phyloP scores from a whole-genome alignment of 92 coral and sea anemone genomes.

The Montipora capitata region DNA sequence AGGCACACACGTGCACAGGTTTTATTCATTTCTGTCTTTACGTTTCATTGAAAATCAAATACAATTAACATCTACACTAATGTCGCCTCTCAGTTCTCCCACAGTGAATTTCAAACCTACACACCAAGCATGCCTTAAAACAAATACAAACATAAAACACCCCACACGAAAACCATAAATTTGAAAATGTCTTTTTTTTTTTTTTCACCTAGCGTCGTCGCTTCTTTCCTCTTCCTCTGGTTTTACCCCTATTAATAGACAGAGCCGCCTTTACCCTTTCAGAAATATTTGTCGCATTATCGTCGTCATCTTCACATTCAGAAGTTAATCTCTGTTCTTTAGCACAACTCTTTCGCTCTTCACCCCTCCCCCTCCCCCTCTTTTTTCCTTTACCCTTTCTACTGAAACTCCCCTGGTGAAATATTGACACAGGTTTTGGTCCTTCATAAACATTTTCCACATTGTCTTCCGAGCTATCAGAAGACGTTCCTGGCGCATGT shows the following conservation, averaged over 20 bases:
- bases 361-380: constrained; percentile 30
- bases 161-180: neutral
- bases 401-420: constrained; percentile 23
- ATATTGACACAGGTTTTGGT: constrained; percentile 34
- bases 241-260: constrained; percentile 19
- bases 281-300: neutral
- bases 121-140: too few relatives aligned
- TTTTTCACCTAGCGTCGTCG: neutral
- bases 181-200: too few relatives aligned
- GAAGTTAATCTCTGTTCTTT: neutral
- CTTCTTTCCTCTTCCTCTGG: constrained; percentile 27
- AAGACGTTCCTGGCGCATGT: neutral
- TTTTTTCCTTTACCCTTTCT: constrained; percentile 36
- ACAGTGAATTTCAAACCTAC: too few relatives aligned
- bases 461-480: constrained; percentile 16
- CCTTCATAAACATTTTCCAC: neutral
- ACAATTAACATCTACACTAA: too few relatives aligned
- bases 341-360: neutral
- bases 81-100: too few relatives aligned
- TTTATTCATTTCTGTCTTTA: too few relatives aligned
- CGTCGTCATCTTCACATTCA: constrained; percentile 4
- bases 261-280: constrained; percentile 2
- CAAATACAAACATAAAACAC: too few relatives aligned
- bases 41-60: too few relatives aligned
- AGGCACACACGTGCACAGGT: too few relatives aligned